Conservation (phyloP, 2,113 vertebrate genomes). For the Jacana jacana region DNA sequence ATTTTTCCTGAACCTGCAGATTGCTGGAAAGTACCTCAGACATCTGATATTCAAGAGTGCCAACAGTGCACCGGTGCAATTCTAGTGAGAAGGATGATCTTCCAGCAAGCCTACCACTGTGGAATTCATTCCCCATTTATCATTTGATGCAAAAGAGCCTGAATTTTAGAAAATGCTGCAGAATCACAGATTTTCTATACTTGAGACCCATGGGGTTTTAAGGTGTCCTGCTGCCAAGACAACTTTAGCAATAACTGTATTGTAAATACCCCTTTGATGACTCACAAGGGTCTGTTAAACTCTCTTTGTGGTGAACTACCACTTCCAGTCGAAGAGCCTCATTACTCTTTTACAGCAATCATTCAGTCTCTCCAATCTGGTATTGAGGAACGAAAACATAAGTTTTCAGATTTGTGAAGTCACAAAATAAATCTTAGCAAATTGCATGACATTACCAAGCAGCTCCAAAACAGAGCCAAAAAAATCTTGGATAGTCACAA, state of each 20-base stretch:
- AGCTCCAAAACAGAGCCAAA: background rate
- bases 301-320: background rate
- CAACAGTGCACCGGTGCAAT: fast-evolving
- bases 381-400: background rate
- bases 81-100: background rate
- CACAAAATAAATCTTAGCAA: background rate
- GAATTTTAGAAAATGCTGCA: background rate
- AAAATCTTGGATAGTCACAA: background rate
- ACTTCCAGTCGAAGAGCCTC: background rate
- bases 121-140: background rate
- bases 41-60: background rate
- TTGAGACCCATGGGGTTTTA: background rate
- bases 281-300: background rate
- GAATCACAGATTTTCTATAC: background rate
- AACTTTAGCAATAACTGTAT: background rate
- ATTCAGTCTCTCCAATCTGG: background rate
- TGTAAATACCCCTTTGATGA: background rate
- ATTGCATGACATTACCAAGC: background rate
- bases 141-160: background rate
- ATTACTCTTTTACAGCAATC: background rate
- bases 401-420: background rate
- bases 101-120: background rate
- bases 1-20: background rate
- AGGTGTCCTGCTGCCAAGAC: background rate
- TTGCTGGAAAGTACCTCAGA: background rate